Conservation (phyloP, 37 sponge, comb jelly and placozoan species). For the Cladorhizidae sp. region DNA sequence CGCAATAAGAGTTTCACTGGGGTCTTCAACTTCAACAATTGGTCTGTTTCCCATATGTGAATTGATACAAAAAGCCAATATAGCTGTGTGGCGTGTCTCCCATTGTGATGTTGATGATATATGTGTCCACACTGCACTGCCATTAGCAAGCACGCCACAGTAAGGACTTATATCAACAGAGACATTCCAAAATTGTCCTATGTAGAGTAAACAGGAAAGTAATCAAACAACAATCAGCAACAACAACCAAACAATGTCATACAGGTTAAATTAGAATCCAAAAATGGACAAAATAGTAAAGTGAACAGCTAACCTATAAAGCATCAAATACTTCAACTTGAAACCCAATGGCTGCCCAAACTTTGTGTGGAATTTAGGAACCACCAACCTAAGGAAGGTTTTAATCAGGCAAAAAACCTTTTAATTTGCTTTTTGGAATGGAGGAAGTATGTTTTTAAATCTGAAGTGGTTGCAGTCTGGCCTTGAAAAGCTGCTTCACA, state of each 20-base stretch:
- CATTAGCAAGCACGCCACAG: background rate
- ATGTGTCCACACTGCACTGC: background rate
- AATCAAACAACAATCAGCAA: background rate
- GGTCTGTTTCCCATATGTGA: constrained; percentile 55
- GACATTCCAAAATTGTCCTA: constrained; percentile 88
- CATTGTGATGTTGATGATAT: background rate
- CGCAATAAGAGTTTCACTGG: constrained; percentile 51
- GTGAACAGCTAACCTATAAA: no score
- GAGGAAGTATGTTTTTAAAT: no score
- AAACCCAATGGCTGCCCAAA: no score
- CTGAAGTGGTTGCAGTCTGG: no score
- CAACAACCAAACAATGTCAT: background rate
- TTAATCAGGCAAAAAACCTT: no score
- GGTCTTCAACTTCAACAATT: constrained; percentile 11
- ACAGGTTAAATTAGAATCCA: background rate
- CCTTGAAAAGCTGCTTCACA: no score
- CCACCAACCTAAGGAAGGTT: no score
- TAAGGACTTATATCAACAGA: constrained; percentile 41
- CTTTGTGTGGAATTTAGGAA: no score
- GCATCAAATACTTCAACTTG: no score
- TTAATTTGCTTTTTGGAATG: no score
- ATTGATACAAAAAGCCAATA: constrained; percentile 29
- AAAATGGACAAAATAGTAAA: background rate
- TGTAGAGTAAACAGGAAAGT: background rate
- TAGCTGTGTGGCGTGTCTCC: background rate